A percentile compares a stretch with the other conserved stretches of the same genome.
Evolutionary conservation across 2,888 invertebrate species (phyloP).

Genomic region (Cephus sareptanus): DNA sequence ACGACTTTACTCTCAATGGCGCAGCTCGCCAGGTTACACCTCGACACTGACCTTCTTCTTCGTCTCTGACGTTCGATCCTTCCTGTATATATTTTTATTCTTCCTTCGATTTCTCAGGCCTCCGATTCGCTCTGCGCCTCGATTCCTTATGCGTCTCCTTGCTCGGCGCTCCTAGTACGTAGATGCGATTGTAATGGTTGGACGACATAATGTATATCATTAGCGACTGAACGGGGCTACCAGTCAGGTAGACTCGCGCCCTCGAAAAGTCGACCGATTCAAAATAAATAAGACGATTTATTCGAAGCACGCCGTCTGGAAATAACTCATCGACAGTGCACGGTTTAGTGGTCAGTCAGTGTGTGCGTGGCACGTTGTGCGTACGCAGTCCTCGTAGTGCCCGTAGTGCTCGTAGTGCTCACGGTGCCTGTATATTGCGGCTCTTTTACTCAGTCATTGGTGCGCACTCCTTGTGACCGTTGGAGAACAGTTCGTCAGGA

Average conservation of each 20-base stretch:
- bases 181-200: neutral
- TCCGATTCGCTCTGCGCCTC: neutral
- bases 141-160: neutral
- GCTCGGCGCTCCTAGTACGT: neutral
- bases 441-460: neutral
- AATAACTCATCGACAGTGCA: slow-evolving; percentile 37
- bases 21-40: neutral
- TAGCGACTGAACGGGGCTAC: neutral
- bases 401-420: no score
- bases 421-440: neutral
- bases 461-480: neutral
- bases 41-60: neutral
- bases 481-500: neutral
- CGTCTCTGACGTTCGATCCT: neutral
- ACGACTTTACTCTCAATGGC: neutral
- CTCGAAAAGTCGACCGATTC: slow-evolving; percentile 12
- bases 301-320: slow-evolving; percentile 42
- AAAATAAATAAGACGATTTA: slow-evolving; percentile 43
- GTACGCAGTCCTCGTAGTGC: neutral
- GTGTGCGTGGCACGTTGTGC: neutral
- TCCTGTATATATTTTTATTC: neutral
- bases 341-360: neutral
- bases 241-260: neutral
- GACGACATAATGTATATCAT: neutral
- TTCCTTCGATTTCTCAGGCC: neutral